phyloP scores from a whole-genome alignment of 92 coral and sea anemone genomes.

The Micromussa lordhowensis region DNA sequence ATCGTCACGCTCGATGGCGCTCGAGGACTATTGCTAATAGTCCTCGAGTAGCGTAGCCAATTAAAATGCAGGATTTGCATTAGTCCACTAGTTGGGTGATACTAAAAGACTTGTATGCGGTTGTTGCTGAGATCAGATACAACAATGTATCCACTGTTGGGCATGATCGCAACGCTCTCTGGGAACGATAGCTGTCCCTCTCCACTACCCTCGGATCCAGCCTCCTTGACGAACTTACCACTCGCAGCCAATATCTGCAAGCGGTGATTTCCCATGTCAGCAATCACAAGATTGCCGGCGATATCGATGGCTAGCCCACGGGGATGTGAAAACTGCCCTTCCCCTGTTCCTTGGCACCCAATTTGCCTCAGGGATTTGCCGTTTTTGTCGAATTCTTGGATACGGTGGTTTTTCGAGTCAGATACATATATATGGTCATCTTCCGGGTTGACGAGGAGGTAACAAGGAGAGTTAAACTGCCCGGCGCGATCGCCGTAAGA shows the following conservation, averaged over 20 bases:
- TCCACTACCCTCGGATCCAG: slow-evolving; percentile 98
- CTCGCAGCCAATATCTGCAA: slow-evolving; percentile 88
- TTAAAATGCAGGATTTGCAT: too few species aligned
- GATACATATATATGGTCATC: slow-evolving; percentile 89
- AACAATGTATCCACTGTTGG: slow-evolving; percentile 99
- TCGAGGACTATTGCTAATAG: too few species aligned
- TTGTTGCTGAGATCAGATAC: slow-evolving; percentile 98
- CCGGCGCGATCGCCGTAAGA: slow-evolving; percentile 88
- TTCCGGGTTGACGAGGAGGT: slow-evolving; percentile 83
- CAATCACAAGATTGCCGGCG: slow-evolving; percentile 90
- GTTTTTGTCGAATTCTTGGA: slow-evolving; percentile 92
- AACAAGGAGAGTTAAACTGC: slow-evolving; percentile 92
- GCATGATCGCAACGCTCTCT: slow-evolving; percentile 98
- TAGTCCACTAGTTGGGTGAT: too few species aligned
- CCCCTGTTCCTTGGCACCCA: slow-evolving; percentile 87
- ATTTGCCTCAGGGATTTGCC: slow-evolving; percentile 83
- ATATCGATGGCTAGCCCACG: slow-evolving; percentile 97
- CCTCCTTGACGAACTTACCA: slow-evolving; percentile 90
- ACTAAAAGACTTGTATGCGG: slow-evolving; percentile 94
- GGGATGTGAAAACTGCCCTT: slow-evolving; percentile 95
- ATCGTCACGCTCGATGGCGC: too few species aligned
- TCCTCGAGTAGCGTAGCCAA: too few species aligned
- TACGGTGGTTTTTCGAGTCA: slow-evolving; percentile 96
- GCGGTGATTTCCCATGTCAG: slow-evolving; percentile 99
- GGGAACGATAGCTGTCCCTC: slow-evolving; percentile 99